phyloP scores from a whole-genome alignment of 1,140 invertebrate genomes.

The Vanessa tameamea region DNA sequence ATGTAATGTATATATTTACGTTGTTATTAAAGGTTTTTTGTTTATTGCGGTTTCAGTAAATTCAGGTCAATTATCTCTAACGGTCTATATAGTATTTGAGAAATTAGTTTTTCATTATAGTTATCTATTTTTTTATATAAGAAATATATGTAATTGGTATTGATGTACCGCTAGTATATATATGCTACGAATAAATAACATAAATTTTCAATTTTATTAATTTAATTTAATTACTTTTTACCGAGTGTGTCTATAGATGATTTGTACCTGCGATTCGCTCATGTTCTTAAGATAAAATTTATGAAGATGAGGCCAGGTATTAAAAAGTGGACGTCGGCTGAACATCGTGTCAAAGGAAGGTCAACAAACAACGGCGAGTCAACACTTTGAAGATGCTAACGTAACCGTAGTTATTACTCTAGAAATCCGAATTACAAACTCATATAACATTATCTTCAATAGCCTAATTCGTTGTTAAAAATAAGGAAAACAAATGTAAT shows the following conservation, averaged over 20 bases:
- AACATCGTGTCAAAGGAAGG: constrained; percentile 41
- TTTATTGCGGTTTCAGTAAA: not conserved
- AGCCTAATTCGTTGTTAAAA: not conserved
- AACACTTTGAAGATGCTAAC: constrained; percentile 44
- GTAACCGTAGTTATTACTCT: constrained; percentile 3
- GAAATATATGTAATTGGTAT: too few relatives aligned
- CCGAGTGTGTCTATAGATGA: not conserved
- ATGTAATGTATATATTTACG: not conserved
- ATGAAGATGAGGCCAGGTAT: constrained; percentile 28
- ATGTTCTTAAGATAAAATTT: not conserved
- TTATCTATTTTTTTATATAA: too few relatives aligned
- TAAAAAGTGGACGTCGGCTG: constrained; percentile 33
- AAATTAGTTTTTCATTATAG: too few relatives aligned
- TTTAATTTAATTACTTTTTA: not conserved
- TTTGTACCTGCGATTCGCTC: not conserved
- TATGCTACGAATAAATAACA: too few relatives aligned
- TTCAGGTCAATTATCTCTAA: not conserved
- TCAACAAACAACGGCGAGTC: constrained; percentile 46
- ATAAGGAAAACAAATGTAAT: not conserved
- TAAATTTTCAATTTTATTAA: too few relatives aligned
- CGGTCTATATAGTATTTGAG: too few relatives aligned
- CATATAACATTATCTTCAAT: not conserved
- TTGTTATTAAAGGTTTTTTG: not conserved
- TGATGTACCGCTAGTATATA: too few relatives aligned
- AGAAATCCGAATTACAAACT: not conserved